A percentile compares a stretch with the other conserved stretches of the same genome.
phyloP scores from a whole-genome alignment of 2,888 invertebrate species.

The Gerris lacustris region DNA sequence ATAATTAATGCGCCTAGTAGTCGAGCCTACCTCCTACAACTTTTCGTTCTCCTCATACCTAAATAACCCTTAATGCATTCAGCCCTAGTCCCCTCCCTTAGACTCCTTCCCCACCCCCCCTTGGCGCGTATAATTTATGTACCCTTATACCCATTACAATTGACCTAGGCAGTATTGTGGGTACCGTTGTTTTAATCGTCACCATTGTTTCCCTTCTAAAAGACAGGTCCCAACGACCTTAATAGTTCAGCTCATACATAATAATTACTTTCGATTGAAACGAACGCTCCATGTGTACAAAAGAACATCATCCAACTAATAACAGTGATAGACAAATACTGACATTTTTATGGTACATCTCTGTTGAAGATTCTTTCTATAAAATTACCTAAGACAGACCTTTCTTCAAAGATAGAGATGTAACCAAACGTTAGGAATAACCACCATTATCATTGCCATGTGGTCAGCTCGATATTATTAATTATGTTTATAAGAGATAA shows the following conservation, averaged over 20 bases:
- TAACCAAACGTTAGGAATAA: too few relatives aligned
- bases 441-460: too few relatives aligned
- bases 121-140: neutral
- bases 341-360: too few relatives aligned
- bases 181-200: neutral
- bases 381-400: too few relatives aligned
- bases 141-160: neutral
- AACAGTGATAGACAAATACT: too few relatives aligned
- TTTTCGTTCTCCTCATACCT: neutral
- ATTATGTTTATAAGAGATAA: too few relatives aligned
- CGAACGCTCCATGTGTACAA: neutral
- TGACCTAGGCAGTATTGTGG: neutral
- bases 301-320: neutral
- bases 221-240: neutral
- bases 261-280: neutral
- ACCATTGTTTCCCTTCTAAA: neutral
- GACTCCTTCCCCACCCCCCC: too few relatives aligned
- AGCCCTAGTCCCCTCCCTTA: neutral
- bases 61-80: constrained; percentile 5
- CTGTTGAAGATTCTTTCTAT: too few relatives aligned
- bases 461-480: too few relatives aligned
- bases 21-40: constrained; percentile 1
- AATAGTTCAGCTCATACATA: neutral
- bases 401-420: too few relatives aligned
- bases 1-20: neutral